Conservation (phyloP, 2,888 invertebrate genomes). For the Cybosia mesomella region DNA sequence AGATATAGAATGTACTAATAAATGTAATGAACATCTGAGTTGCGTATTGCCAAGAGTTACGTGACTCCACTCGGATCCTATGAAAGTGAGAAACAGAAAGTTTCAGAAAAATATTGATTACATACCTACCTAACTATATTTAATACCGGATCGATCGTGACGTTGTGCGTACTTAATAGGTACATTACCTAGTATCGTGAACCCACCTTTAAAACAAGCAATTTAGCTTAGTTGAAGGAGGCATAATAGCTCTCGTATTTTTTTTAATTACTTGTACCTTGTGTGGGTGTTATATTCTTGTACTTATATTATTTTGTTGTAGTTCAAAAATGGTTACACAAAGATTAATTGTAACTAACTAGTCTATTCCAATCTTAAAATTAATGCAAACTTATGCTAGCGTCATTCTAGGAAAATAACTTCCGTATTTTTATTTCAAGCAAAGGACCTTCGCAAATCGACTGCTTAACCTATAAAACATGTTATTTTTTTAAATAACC, state of each 20-base stretch:
- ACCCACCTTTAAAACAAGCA: no score
- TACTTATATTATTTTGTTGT: not conserved
- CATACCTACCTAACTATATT: no score
- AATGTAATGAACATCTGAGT: no score
- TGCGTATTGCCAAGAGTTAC: no score
- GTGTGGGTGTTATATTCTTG: no score
- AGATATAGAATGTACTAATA: not conserved
- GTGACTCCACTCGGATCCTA: no score
- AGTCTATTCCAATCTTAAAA: not conserved
- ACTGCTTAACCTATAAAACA: constrained; percentile 9
- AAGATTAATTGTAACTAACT: not conserved
- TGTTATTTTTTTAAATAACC: constrained; percentile 17
- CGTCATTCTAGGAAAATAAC: not conserved
- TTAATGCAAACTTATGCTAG: not conserved
- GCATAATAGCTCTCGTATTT: not conserved
- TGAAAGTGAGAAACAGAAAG: no score
- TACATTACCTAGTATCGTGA: no score
- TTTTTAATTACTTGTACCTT: not conserved
- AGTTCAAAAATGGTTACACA: not conserved
- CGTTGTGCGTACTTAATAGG: no score
- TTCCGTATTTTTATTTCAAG: constrained; percentile 17
- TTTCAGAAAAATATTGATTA: no score
- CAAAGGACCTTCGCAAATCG: constrained; percentile 17
- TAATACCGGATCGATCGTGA: no score
- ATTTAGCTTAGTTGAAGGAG: not conserved